Evolutionary conservation across 2,888 invertebrate genomes (phyloP).

Genomic region (Eupithecia vulgata): DNA sequence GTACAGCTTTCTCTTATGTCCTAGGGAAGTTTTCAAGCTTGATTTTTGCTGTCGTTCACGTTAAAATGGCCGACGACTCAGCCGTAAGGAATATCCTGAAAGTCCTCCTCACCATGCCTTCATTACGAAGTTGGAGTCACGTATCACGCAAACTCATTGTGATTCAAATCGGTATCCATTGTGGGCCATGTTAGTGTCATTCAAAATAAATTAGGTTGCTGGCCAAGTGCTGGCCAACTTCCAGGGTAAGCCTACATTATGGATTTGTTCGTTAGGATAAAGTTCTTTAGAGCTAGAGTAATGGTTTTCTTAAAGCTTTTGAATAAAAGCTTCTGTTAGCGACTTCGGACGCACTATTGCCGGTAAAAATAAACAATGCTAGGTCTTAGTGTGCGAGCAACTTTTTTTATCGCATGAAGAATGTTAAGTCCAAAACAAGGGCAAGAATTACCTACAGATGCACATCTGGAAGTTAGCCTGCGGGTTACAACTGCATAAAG

Average conservation of each 20-base stretch:
- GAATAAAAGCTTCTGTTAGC: too few relatives aligned
- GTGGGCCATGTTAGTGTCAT: slow-evolving; percentile 51
- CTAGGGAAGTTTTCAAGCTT: too few relatives aligned
- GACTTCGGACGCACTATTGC: too few relatives aligned
- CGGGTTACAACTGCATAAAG: too few relatives aligned
- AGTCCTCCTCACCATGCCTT: slow-evolving; percentile 25
- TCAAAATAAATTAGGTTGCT: slow-evolving; percentile 48
- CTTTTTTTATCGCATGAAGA: too few relatives aligned
- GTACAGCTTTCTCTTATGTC: too few relatives aligned
- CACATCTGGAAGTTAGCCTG: too few relatives aligned
- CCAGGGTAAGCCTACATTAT: slow-evolving; percentile 42
- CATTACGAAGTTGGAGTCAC: slow-evolving; percentile 37
- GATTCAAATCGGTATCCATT: slow-evolving; percentile 53
- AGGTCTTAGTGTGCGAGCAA: too few relatives aligned
- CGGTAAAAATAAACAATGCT: too few relatives aligned
- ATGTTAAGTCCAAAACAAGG: too few relatives aligned
- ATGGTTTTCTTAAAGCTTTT: slow-evolving; percentile 25
- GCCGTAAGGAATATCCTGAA: not conserved
- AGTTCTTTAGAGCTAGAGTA: slow-evolving; percentile 24
- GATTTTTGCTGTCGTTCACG: too few relatives aligned
- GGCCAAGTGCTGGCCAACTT: slow-evolving; percentile 46
- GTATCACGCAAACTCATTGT: slow-evolving; percentile 44
- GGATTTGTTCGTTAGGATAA: slow-evolving; percentile 33
- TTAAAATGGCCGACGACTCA: not conserved
- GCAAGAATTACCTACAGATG: too few relatives aligned